Evolutionary conservation across 2,797 vertebrate genomes (phyloP), one percentile per base, ranked within the genome.

Genomic region (Enteromius fasciolatus): DNA sequence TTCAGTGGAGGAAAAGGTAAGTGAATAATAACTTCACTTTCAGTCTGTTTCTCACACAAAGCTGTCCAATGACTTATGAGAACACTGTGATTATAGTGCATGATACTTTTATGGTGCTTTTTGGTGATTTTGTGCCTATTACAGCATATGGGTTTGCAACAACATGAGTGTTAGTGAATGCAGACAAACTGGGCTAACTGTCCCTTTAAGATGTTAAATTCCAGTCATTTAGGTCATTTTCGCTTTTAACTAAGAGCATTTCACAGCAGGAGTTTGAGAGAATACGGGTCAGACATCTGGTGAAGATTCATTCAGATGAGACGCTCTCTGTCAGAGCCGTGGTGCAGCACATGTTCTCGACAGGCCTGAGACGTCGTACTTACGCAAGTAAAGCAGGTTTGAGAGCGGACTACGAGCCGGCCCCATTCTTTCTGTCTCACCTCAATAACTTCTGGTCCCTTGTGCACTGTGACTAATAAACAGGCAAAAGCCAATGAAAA

Each of bases 241-340:
- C 23, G 4, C 41, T 46, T 59, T 76, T 75, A 76, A 76, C 52
- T 59, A 76, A 59, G 36, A 77, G 75, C 75, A 63, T 67, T 67
- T 78, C 20, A 25, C 76, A 78, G 76, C 76, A 50, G 61, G 61
- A 28, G 75, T 36, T 39, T 78, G 28, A 66, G 25, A 48, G 61
- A 66, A 66, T 50, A 31, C 12, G 44, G 76, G 76, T 78, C 44
- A 78, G 76, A 67, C 76, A 78, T 78, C 61, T 78, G 76, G 17
- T 50, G 61, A 66, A 61, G 59, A 64, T 63, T 77, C 75, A 46
- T 28, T 64, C 75, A 64, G 28, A 78, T 23, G 59, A 78, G 76
- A 48, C 7, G 7, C 41, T 78, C 41, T 77, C 25, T 66, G 59
- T 77, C 59, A 33, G 57, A 46, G 25, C 23, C 36, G 17, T 4